These are phyloP conservation scores for Beris morrisii DNA, from an alignment of 2,888 invertebrate genomes.

Conservation along the genomic window DNA sequence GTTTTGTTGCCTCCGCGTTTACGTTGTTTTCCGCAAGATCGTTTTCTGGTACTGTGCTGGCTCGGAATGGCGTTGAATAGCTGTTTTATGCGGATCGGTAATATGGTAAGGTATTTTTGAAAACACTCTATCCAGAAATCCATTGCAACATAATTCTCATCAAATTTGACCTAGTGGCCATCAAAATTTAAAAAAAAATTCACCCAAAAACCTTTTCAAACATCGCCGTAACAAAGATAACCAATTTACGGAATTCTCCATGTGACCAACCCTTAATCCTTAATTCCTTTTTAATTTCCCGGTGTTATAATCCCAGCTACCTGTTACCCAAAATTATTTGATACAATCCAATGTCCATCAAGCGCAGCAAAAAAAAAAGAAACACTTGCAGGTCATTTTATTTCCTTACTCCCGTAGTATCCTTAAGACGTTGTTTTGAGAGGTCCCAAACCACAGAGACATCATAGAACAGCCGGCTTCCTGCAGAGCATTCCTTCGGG, in stretches of 20 bases:
- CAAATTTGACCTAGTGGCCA: too few relatives aligned
- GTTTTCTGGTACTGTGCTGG: too few relatives aligned
- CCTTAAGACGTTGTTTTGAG: background rate
- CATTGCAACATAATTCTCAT: too few relatives aligned
- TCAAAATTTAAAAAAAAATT: too few relatives aligned
- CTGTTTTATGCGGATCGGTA: too few relatives aligned
- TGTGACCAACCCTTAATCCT: background rate
- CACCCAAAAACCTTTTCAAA: too few relatives aligned
- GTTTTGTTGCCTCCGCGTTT: too few relatives aligned
- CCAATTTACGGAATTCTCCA: background rate
- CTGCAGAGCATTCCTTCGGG: constrained; percentile 4
- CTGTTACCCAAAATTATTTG: background rate
- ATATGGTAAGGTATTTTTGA: too few relatives aligned
- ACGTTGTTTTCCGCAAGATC: too few relatives aligned
- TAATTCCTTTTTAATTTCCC: constrained; percentile 19
- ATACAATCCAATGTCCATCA: background rate
- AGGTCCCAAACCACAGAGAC: background rate
- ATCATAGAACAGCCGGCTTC: constrained; percentile 7
- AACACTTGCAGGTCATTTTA: constrained; percentile 7
- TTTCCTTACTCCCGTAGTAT: background rate
- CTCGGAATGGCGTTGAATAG: too few relatives aligned
- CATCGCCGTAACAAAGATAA: too few relatives aligned
- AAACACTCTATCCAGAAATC: too few relatives aligned
- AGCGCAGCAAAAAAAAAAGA: background rate
- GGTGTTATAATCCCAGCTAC: constrained; percentile 17